Base-by-base conservation (phyloP, 2,888 invertebrate species). In the Caenorhabditis parvicauda region DNA sequence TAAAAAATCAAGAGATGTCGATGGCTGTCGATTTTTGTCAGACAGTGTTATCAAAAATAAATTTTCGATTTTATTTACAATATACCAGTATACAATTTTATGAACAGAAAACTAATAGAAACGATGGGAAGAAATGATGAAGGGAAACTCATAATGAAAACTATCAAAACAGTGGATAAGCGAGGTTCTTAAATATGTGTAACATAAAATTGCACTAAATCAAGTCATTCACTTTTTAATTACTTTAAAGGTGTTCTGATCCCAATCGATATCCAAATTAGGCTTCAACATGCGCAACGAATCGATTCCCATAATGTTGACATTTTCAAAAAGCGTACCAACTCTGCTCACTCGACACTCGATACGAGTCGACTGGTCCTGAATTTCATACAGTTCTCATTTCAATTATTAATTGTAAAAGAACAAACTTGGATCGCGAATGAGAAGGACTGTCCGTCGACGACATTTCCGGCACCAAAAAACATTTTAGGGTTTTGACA, bases 311-410 rank as follows among this genome's bases (percentile, higher is more conserved):
- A 50, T 21, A 42, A 50, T 43, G 45, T 53, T 53, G 35, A 37
- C 53, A 45, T 53, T n/a, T 29, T 38, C n/a, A 19, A 44, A 44
- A 44, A 17, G 24, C 6, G 24, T 49, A 39, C 49, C 43, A 38
- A 49, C 28, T 43, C 42, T 50, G 51, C 51, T 50, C 42, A 50
- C 51, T 50, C 42, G 42, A 50, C 51, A 50, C 42, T 50, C 41
- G 42, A 50, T 50, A 42, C 41, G 51, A 50, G 32, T 50, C 1
- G 21, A 39, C 37, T 48, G 37, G 48, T 48, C 48, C 48, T 48
- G 48, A 48, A 48, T 37, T 37, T 48, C 35, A 35, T 24, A 25
- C 24, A 37, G 37, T 37, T 35, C 24, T 24, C 32, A 14, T 25
- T 48, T 48, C 37, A 37, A 48, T 35, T 24, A 3, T 35, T 12